Conservation (phyloP, 2,797 vertebrate species). For the Macroramphosus scolopax region DNA sequence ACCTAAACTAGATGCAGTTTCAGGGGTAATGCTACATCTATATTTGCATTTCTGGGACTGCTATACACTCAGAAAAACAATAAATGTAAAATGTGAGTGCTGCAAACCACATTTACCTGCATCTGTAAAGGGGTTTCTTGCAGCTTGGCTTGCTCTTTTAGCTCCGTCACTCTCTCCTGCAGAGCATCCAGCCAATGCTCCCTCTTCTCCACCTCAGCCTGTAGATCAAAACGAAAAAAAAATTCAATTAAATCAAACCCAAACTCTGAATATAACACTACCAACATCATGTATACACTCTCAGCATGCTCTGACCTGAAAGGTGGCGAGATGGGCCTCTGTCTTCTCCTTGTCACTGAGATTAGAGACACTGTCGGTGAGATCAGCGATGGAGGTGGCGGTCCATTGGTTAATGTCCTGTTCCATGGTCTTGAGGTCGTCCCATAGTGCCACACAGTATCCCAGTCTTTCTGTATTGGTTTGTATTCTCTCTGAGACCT, state of each 20-base stretch:
- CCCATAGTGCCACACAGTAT: slow-evolving; percentile 83
- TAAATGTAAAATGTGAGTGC: not conserved
- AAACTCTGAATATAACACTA: slow-evolving; percentile 4
- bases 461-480: slow-evolving; percentile 83
- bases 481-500: slow-evolving; percentile 89
- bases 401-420: slow-evolving; percentile 89
- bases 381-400: slow-evolving; percentile 75
- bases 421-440: slow-evolving; percentile 83
- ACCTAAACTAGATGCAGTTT: no score
- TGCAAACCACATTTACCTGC: slow-evolving; percentile 78
- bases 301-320: slow-evolving; percentile 80
- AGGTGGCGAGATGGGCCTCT: slow-evolving; percentile 79
- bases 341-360: slow-evolving; percentile 80
- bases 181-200: slow-evolving; percentile 83
- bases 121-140: slow-evolving; percentile 88
- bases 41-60: no score
- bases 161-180: slow-evolving; percentile 83
- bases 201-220: slow-evolving; percentile 86
- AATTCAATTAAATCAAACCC: slow-evolving; percentile 19
- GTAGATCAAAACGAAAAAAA: slow-evolving; percentile 36
- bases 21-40: no score
- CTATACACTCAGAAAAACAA: not conserved
- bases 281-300: slow-evolving; percentile 1
- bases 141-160: slow-evolving; percentile 83
- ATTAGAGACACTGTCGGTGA: slow-evolving; percentile 79